Evolutionary conservation across 1,140 invertebrate species (phyloP).

Genomic region (Triops cancriformis): DNA sequence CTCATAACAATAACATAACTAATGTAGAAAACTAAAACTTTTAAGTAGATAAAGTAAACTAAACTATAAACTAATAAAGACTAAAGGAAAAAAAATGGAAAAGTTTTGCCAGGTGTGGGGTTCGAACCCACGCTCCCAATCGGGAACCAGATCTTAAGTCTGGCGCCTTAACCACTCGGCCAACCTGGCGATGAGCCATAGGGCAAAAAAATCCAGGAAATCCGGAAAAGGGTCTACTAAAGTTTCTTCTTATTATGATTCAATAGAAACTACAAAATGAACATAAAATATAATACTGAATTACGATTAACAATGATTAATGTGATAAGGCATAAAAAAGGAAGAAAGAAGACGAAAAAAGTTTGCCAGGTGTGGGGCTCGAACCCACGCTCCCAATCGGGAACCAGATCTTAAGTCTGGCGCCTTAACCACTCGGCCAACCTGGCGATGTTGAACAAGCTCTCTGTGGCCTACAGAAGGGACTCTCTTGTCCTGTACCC

Average conservation of each 20-base stretch:
- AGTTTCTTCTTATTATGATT: too few species aligned
- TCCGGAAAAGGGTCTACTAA: background rate
- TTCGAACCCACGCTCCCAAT: constrained; percentile 62
- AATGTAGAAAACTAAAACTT: background rate
- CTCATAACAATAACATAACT: too few species aligned
- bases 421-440: constrained; percentile 64
- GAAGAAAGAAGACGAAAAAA: background rate
- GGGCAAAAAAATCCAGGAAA: background rate
- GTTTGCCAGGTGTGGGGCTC: constrained; percentile 60
- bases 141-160: constrained; percentile 64
- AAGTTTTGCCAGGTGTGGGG: constrained; percentile 55
- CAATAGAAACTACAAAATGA: too few species aligned
- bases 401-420: constrained; percentile 65
- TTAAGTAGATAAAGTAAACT: background rate
- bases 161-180: constrained; percentile 63
- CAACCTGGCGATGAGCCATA: constrained; percentile 40
- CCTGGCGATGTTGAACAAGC: constrained; percentile 33
- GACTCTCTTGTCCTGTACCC: background rate
- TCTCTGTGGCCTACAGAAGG: background rate
- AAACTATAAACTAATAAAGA: constrained; percentile 4
- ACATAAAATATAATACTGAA: too few species aligned
- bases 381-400: constrained; percentile 60
- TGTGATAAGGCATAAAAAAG: constrained; percentile 11
- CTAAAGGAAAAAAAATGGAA: background rate
- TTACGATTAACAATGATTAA: too few species aligned